Evolutionary conservation across 2,888 invertebrate genomes (phyloP), one percentile per base, ranked within the genome.

Genomic region (Heteropelma amictum): DNA sequence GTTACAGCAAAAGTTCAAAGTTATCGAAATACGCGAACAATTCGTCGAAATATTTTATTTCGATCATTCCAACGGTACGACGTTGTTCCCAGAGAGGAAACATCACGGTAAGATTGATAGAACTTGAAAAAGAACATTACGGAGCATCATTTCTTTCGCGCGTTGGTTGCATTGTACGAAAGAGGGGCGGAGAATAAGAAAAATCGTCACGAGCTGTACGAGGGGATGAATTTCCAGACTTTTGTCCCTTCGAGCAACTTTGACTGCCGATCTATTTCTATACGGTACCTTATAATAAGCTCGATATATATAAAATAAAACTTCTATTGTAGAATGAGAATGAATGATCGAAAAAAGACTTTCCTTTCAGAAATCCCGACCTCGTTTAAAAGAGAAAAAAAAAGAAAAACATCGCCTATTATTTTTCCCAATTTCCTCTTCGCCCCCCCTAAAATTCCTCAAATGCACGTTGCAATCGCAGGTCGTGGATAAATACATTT

Each of bases 301-400:
- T 38, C 17, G 7, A 10, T 4, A 19, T 33, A 40, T 53, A 53
- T 53, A 33, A n/a, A 63, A 53, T 53, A 64, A 54, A 42, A 54
- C 53, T 17, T 53, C n/a, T 30, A 53, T 64, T 53, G 53, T 54
- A 53, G 8, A 21, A 23, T 40, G 33, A 51, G 65, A 12, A 53
- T 54, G 53, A 54, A 65, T 30, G 42, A 69, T 40, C 30, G 51
- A 7, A 19, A 17, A n/a, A 28, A 28, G 19, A 45, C 49, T 56
- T 30, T 64, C 21, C 40, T 56, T 60, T 30, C 42, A 38, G 23
- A 35, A 21, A 40, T 69, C 45, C 64, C 63, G 56, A 68, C 63
- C 67, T 58, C 63, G 40, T 40, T 63, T 56, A 73, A 51, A 38
- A 42, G 53, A 8, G 14, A 14, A 23, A 21, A 42, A 21, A 14